Evolutionary conservation across 1,140 invertebrate species (phyloP), one percentile per base, ranked within the genome.

Genomic region (Brachionus angularis): DNA sequence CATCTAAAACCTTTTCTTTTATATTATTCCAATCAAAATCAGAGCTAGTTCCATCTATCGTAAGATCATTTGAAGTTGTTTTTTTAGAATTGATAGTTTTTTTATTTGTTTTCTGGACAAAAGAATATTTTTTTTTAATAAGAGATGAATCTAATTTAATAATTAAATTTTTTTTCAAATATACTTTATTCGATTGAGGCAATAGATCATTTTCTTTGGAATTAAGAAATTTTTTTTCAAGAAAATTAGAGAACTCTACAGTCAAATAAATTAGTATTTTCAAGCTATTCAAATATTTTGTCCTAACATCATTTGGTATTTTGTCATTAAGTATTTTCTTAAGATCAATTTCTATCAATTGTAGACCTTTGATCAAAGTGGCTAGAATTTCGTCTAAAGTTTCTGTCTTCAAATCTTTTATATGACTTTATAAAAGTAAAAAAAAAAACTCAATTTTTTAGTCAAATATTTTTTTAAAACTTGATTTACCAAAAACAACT

Each of bases 1-100:
- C 80, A 14, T 87, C 82, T 12, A 93, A 78, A 33, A 86, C 86
- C 52, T 84, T 82, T 53, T 87, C 84, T 71, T 83, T 81, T 44
- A 83, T 79, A 25, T 64, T 44, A 50, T 86, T 84, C 85, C 86
- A 88, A 74, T 86, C 83, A 73, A 83, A 81, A 16, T 52, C 31
- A 39, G 53, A 39, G 7, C n/a, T 18, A 5, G 53, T 39, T 3
- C 39, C 53, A 33, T 58, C 39, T 21, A 58, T 58, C 1, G 53
- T 39, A 1, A 58, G 33, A 23, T 58, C 53, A 10, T n/a, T n/a
- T n/a, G 14, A 18, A 39, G 36, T 25, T 10, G 53, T 25, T 58
- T 58, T 58, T 58, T 58, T 58, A 7, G 53, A 42, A 7, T 2
- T 12, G 10, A 8, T 8, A 18, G 53, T 58, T 21, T 58, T 58